These are phyloP conservation scores for Nomia melanderi DNA, from an alignment of 1,140 invertebrate genomes.

Conservation along the genomic window DNA sequence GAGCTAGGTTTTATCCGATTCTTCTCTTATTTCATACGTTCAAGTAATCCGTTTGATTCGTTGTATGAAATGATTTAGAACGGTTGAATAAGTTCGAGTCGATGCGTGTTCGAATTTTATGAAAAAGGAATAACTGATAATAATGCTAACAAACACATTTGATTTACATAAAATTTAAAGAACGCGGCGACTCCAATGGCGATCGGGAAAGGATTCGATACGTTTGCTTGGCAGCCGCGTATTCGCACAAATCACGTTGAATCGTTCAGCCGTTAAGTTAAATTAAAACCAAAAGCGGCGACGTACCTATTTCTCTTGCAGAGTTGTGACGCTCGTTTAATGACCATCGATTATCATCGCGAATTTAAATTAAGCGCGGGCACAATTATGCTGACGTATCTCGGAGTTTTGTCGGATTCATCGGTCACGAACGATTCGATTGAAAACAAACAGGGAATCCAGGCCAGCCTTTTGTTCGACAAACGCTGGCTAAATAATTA, in stretches of 20 bases:
- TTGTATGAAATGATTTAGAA: no score
- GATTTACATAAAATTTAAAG: constrained; percentile 3
- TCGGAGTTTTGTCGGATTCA: constrained; percentile 51
- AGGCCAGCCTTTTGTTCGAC: constrained; percentile 9
- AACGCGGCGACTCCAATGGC: background rate
- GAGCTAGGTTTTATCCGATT: no score
- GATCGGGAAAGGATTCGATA: constrained; percentile 9
- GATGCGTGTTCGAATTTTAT: background rate
- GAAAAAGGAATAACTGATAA: background rate
- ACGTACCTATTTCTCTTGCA: constrained; percentile 13
- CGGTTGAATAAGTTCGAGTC: no score
- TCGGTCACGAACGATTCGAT: constrained; percentile 52
- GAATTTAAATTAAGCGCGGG: constrained; percentile 56
- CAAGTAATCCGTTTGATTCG: no score
- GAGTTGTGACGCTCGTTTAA: constrained; percentile 40
- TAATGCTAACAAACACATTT: no score
- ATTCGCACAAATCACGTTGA: constrained; percentile 10
- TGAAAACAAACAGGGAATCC: constrained; percentile 26
- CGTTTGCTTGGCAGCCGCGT: background rate
- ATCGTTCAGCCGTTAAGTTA: constrained; percentile 53
- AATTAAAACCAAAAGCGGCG: constrained; percentile 54
- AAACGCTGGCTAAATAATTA: constrained; percentile 35
- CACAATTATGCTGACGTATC: constrained; percentile 49
- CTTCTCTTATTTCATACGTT: no score
- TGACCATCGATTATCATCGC: constrained; percentile 59